Percentiles rank a stretch among this genome's conserved stretches.
Evolutionary conservation across 2,888 invertebrate species (phyloP).

Genomic region (Nephrocerus scutellatus): DNA sequence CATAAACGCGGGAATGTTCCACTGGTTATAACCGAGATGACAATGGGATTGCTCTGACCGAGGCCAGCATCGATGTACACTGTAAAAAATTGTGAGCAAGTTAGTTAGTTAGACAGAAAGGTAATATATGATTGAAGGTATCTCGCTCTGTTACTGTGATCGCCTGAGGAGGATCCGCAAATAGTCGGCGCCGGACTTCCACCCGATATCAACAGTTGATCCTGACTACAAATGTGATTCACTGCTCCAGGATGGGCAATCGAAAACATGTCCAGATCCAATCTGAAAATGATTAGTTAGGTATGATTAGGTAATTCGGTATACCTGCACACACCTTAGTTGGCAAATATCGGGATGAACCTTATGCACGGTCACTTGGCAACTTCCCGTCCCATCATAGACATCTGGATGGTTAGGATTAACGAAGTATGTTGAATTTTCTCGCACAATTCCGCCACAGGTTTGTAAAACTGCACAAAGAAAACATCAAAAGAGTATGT

Average conservation of each 20-base stretch:
- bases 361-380: conserved; percentile 75
- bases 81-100: no score
- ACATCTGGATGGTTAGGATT: conserved; percentile 69
- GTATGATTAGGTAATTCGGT: neutral
- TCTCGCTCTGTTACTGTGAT: conserved; percentile 60
- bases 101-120: no score
- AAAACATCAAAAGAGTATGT: neutral
- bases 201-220: conserved; percentile 79
- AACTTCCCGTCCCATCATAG: conserved; percentile 74
- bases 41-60: conserved; percentile 64
- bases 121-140: no score
- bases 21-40: conserved; percentile 73
- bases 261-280: conserved; percentile 73
- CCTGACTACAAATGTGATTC: conserved; percentile 74
- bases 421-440: conserved; percentile 82
- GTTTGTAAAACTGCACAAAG: conserved; percentile 60
- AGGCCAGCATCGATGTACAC: conserved; percentile 78
- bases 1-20: conserved; percentile 69
- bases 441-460: conserved; percentile 69
- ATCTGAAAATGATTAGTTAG: conserved; percentile 46
- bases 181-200: conserved; percentile 72
- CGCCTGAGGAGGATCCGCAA: conserved; percentile 73
- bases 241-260: conserved; percentile 68
- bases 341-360: conserved; percentile 74
- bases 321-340: conserved; percentile 54